Evolutionary conservation across 1,140 invertebrate genomes (phyloP), one percentile per base, ranked within the genome.

Genomic region (Cyclargus thomasi): DNA sequence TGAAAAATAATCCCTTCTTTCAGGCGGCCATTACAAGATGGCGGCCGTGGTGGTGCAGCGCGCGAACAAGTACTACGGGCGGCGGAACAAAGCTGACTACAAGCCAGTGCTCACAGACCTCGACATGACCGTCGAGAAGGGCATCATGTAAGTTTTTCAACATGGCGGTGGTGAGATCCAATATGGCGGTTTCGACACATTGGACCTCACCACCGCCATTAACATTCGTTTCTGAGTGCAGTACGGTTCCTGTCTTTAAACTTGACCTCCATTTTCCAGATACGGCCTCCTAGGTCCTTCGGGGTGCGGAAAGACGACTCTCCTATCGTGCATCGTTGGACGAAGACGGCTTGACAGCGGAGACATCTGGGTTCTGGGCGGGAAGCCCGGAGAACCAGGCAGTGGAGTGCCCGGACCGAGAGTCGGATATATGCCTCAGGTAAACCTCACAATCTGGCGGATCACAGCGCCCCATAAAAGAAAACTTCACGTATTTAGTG

Each of bases 381-480:
- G 94, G 3, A 92, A 91, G 35, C 96, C 97, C 0, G 95, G 96
- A 0, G 92, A 92, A 10, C 91, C 92, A 55, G 93, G 92, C 0
- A 95, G 94, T 67, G 95, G 95, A 0, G 94, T 97, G 0, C 96
- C 96, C 0, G 96, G 96, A 16, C 93, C 94, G 1, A 84, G 94
- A n/a, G 93, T 96, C 0, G 95, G 95, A 11, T 97, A 96, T 76
- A 97, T 97, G 96, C 96, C 96, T 1, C 94, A 94, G 88, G 93
- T 94, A 80, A 83, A 68, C 29, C 5, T 29, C n/a, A n/a, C n/a
- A n/a, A n/a, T n/a, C n/a, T n/a, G n/a, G n/a, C n/a, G n/a, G n/a
- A n/a, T n/a, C n/a, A n/a, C n/a, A n/a, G n/a, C n/a, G n/a, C n/a
- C n/a, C n/a, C n/a, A n/a, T 35, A 35, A 8, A 35, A 35, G 29